Conservation (phyloP, 2,113 vertebrate genomes). For the Lontra canadensis region DNA sequence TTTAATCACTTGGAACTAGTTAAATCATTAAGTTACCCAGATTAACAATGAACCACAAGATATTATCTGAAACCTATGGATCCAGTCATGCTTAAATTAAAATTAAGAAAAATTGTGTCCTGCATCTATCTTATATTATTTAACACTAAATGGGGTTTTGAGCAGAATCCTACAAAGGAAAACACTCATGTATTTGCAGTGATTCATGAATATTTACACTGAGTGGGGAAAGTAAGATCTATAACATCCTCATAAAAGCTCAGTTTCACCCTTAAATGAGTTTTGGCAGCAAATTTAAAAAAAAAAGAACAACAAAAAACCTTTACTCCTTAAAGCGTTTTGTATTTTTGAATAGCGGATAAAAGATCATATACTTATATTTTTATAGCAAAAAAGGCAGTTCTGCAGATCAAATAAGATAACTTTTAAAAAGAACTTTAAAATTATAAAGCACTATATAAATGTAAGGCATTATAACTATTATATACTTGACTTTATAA, state of each 20-base stretch:
- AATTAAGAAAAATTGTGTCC: not conserved
- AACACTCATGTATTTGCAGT: not conserved
- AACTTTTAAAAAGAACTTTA: not conserved
- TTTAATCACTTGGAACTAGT: not conserved
- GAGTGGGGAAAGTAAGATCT: not conserved
- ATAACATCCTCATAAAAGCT: not conserved
- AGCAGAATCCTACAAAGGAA: not conserved
- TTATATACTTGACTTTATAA: not conserved
- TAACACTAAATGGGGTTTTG: not conserved
- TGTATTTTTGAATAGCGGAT: slow-evolving; percentile 15
- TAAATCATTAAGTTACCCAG: not conserved
- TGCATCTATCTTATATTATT: not conserved
- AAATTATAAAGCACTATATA: slow-evolving; percentile 1
- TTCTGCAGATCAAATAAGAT: slow-evolving; percentile 17
- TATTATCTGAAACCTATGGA: not conserved
- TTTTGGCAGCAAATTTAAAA: not conserved
- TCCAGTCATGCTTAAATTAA: not conserved
- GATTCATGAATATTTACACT: not conserved
- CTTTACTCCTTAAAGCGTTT: not conserved
- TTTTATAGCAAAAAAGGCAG: not conserved
- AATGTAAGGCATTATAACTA: not conserved
- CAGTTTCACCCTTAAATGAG: slow-evolving; percentile 43
- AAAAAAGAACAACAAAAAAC: not conserved
- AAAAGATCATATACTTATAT: not conserved
- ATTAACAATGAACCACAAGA: not conserved